These are phyloP conservation scores for Myopa testacea DNA, from an alignment of 2,888 invertebrate species.

Conservation along the genomic window DNA sequence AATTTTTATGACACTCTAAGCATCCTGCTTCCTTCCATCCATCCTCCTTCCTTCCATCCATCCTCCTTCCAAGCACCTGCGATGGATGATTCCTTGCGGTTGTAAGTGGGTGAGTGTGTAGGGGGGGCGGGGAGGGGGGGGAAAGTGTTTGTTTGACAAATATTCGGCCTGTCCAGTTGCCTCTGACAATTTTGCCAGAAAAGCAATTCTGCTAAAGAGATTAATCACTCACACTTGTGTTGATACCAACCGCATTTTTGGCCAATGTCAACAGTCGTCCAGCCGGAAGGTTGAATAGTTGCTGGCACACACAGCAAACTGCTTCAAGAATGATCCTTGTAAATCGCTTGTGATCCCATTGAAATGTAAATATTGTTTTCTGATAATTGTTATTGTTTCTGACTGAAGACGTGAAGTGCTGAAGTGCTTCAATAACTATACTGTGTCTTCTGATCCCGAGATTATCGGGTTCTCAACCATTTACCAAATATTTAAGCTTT, in stretches of 20 bases:
- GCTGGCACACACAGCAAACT: not conserved
- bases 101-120: not conserved
- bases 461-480: no score
- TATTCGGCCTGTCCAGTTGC: not conserved
- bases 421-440: no score
- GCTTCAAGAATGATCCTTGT: not conserved
- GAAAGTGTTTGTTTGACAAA: not conserved
- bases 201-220: slow-evolving; percentile 3
- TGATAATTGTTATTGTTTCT: not conserved
- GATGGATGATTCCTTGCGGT: no score
- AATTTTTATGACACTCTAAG: no score
- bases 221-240: slow-evolving; percentile 1
- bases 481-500: no score
- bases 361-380: slow-evolving; percentile 16
- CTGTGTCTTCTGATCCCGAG: no score
- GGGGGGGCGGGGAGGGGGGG: not conserved
- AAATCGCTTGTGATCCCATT: not conserved
- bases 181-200: slow-evolving; percentile 23
- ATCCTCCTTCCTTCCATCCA: no score
- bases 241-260: not conserved
- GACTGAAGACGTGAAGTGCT: not conserved
- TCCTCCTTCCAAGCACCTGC: no score
- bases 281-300: not conserved
- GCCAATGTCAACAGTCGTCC: not conserved
- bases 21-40: no score